Percentiles rank a stretch among this genome's conserved stretches.
Evolutionary conservation across 2,888 invertebrate species (phyloP).

Genomic region (Lamproptera curius): DNA sequence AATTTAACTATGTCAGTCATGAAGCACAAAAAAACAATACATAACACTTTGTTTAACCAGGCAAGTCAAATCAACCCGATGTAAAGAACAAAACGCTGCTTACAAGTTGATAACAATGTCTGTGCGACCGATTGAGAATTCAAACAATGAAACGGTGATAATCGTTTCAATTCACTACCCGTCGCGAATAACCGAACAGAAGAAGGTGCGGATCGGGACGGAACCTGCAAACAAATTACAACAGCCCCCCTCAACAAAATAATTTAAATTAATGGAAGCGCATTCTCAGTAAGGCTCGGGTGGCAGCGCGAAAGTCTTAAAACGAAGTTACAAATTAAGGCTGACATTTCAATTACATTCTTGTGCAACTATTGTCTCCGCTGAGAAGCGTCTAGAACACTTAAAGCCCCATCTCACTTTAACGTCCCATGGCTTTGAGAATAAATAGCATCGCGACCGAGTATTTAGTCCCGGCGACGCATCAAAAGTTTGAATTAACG

Average conservation of each 20-base stretch:
- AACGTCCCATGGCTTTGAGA: slow-evolving; percentile 21
- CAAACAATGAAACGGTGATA: slow-evolving; percentile 2
- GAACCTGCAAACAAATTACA: slow-evolving; percentile 48
- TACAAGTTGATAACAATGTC: background rate
- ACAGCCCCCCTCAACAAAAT: slow-evolving; percentile 38
- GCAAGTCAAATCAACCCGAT: too few relatives aligned
- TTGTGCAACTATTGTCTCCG: slow-evolving; percentile 62
- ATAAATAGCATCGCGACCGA: slow-evolving; percentile 18
- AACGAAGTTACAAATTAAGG: slow-evolving; percentile 64
- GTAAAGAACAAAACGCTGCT: background rate
- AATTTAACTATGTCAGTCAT: too few relatives aligned
- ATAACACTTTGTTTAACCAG: too few relatives aligned
- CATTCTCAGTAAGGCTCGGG: slow-evolving; percentile 42
- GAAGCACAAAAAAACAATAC: too few relatives aligned
- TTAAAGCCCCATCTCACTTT: slow-evolving; percentile 22
- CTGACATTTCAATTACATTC: slow-evolving; percentile 74
- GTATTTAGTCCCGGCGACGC: slow-evolving; percentile 18
- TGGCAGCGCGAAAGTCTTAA: slow-evolving; percentile 39
- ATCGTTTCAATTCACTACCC: background rate
- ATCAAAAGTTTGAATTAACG: slow-evolving; percentile 20
- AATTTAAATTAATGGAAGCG: slow-evolving; percentile 51
- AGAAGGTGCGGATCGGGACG: slow-evolving; percentile 38
- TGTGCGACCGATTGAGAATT: background rate
- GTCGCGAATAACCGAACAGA: slow-evolving; percentile 3
- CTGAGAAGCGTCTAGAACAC: slow-evolving; percentile 29